Percentiles rank a stretch among this genome's conserved stretches.
Evolutionary conservation across 2,797 vertebrate genomes (phyloP).

Genomic region (Alectoris magna): DNA sequence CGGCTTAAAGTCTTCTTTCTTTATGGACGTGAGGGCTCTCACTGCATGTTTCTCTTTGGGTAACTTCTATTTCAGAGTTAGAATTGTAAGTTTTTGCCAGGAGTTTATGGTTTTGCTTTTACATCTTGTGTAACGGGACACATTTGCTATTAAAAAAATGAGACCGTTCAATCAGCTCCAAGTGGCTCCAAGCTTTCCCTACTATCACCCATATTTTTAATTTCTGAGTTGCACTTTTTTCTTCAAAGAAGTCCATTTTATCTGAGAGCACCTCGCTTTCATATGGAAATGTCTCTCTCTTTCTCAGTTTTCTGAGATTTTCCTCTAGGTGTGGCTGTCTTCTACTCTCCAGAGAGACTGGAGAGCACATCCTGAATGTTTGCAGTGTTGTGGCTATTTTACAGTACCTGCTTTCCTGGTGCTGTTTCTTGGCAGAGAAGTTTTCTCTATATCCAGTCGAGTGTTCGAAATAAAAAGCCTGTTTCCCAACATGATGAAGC

Average conservation of each 20-base stretch:
- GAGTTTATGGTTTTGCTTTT: background rate
- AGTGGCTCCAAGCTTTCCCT: background rate
- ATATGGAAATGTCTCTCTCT: background rate
- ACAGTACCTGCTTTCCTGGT: background rate
- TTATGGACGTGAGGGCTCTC: background rate
- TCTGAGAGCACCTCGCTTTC: background rate
- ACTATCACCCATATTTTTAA: background rate
- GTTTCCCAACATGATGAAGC: background rate
- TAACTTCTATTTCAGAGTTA: background rate
- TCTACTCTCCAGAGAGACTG: background rate
- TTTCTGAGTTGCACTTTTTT: background rate
- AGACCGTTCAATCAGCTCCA: background rate
- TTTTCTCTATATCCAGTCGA: background rate
- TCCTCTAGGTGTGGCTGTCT: background rate
- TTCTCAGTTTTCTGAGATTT: background rate
- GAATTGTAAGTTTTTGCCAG: background rate
- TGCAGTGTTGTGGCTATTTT: background rate
- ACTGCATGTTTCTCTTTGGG: background rate
- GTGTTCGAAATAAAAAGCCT: background rate
- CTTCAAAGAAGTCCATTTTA: background rate
- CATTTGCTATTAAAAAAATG: background rate
- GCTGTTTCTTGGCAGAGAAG: background rate
- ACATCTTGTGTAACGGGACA: background rate
- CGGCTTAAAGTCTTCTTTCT: background rate
- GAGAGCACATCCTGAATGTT: background rate